Percentiles rank a stretch among this genome's conserved stretches.
phyloP scores from a whole-genome alignment of 2,888 invertebrate species.

The Agrotis puta region DNA sequence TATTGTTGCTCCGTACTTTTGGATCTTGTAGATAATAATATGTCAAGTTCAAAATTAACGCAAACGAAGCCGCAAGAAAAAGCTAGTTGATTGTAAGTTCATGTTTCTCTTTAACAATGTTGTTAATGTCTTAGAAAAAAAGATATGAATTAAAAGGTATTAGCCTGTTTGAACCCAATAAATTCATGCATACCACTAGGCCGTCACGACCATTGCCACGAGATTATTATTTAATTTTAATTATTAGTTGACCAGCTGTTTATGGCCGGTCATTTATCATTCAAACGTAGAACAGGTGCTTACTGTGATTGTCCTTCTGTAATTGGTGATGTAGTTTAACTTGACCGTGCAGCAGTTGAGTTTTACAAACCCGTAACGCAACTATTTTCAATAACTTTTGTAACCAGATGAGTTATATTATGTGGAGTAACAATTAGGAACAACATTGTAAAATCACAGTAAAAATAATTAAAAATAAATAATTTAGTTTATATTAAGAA shows the following conservation, averaged over 20 bases:
- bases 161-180: not conserved
- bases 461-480: no score
- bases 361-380: not conserved
- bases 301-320: constrained; percentile 28
- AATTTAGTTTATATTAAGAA: not conserved
- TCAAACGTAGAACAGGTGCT: constrained; percentile 37
- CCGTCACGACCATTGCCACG: constrained; percentile 1
- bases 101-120: not conserved
- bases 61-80: no score
- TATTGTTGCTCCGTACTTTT: no score
- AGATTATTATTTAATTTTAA: constrained; percentile 27
- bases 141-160: not conserved
- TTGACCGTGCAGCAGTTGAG: constrained; percentile 24
- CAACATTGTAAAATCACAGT: no score
- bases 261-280: constrained; percentile 28
- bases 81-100: not conserved
- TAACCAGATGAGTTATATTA: no score
- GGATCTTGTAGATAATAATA: no score
- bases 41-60: no score
- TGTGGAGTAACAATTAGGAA: not conserved
- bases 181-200: not conserved
- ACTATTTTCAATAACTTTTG: no score
- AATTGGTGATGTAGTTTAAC: constrained; percentile 34
- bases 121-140: not conserved
- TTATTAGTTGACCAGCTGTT: constrained; percentile 23